phyloP scores from a whole-genome alignment of 2,888 invertebrate genomes.

The Cryptophagus acutangulus region DNA sequence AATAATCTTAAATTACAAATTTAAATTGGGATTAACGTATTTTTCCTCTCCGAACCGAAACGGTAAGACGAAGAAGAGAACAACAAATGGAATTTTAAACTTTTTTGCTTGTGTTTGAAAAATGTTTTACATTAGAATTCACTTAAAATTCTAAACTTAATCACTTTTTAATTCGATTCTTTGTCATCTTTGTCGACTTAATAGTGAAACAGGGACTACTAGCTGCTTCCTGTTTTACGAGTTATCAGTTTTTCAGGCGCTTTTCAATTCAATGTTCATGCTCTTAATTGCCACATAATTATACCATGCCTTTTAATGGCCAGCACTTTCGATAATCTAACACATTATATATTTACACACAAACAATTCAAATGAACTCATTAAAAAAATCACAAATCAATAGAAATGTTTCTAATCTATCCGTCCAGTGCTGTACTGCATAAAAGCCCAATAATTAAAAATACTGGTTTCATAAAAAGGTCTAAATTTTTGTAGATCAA shows the following conservation, averaged over 20 bases:
- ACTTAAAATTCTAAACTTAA: slow-evolving; percentile 42
- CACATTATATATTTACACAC: too few relatives aligned
- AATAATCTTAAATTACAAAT: slow-evolving; percentile 31
- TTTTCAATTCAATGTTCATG: slow-evolving; percentile 12
- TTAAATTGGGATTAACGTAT: slow-evolving; percentile 35
- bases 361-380: too few relatives aligned
- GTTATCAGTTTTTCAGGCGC: slow-evolving; percentile 15
- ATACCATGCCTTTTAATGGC: slow-evolving; percentile 16
- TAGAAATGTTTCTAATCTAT: too few relatives aligned
- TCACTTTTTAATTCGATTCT: slow-evolving; percentile 40
- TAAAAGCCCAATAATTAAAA: too few relatives aligned
- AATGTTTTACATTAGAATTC: slow-evolving; percentile 41
- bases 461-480: too few relatives aligned
- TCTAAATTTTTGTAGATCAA: too few relatives aligned
- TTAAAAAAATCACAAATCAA: too few relatives aligned
- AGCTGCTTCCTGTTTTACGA: slow-evolving; percentile 31
- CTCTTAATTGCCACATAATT: slow-evolving; percentile 18
- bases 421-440: too few relatives aligned
- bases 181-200: slow-evolving; percentile 34
- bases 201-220: slow-evolving; percentile 23
- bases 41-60: too few relatives aligned
- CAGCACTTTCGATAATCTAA: slow-evolving; percentile 9
- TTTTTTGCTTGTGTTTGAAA: slow-evolving; percentile 29
- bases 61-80: too few relatives aligned
- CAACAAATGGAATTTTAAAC: slow-evolving; percentile 32